phyloP scores from a whole-genome alignment of 1,140 invertebrate species.

The Frieseomelitta varia region DNA sequence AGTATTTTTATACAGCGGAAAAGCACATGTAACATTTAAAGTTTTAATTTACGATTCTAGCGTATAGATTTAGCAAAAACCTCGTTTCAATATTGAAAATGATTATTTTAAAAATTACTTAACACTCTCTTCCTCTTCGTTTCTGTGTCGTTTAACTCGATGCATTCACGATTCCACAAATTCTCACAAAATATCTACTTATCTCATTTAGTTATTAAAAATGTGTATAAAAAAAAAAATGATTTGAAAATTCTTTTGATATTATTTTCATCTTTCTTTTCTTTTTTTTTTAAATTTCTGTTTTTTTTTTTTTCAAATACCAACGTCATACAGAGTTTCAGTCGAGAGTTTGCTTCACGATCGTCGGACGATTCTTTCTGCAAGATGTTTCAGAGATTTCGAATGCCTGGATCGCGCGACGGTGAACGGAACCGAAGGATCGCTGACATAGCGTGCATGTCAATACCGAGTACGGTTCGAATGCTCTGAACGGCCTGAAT shows the following conservation, averaged over 20 bases:
- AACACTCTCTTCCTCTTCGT: no score
- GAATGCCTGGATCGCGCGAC: slow-evolving; percentile 36
- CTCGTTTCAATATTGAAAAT: no score
- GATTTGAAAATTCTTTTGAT: neutral
- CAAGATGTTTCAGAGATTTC: slow-evolving; percentile 38
- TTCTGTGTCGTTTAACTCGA: no score
- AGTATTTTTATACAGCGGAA: no score
- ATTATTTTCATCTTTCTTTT: neutral
- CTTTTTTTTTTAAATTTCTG: neutral
- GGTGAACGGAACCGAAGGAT: slow-evolving; percentile 30
- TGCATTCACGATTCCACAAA: neutral
- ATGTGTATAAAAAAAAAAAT: neutral
- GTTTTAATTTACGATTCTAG: no score
- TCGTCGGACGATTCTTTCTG: neutral
- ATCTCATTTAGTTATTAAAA: neutral
- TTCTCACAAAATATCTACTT: neutral
- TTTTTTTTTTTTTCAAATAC: neutral
- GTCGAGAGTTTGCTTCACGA: neutral
- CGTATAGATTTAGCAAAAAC: no score
- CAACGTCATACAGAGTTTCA: no score
- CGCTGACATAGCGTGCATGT: slow-evolving; percentile 44
- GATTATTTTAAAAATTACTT: no score
- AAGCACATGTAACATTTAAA: no score
- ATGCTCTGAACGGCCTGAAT: slow-evolving; percentile 33
- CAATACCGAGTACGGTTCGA: slow-evolving; percentile 32